A percentile compares a stretch with the other conserved stretches of the same genome.
Evolutionary conservation across 2,888 invertebrate species (phyloP).

Genomic region (Mechanitis mazaeus): DNA sequence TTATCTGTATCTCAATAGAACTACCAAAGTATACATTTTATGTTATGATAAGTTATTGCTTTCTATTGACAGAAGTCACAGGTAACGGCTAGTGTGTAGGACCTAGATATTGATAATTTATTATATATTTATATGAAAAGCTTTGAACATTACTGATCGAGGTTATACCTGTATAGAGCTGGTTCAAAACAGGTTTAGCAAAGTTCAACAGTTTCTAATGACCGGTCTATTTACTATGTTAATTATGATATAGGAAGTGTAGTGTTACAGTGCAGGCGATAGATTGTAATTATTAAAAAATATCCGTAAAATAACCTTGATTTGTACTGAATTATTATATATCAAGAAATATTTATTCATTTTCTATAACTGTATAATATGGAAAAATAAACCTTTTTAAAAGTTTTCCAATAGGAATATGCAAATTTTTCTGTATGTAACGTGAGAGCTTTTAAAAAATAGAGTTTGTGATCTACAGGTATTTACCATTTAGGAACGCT

Average conservation of each 20-base stretch:
- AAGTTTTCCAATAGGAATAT: not conserved
- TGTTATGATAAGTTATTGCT: slow-evolving; percentile 5
- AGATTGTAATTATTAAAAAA: slow-evolving; percentile 5
- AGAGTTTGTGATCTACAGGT: slow-evolving; percentile 9
- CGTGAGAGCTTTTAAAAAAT: too few relatives aligned
- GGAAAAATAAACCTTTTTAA: not conserved
- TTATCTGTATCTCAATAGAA: too few relatives aligned
- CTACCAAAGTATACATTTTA: too few relatives aligned
- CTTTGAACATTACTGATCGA: slow-evolving; percentile 12
- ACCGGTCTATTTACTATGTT: slow-evolving; percentile 27
- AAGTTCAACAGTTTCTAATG: slow-evolving; percentile 28
- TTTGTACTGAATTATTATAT: not conserved
- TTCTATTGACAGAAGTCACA: not conserved
- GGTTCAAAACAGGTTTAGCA: slow-evolving; percentile 19
- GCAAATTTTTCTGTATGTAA: not conserved
- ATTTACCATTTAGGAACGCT: slow-evolving; percentile 10
- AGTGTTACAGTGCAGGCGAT: slow-evolving; percentile 14
- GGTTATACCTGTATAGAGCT: slow-evolving; percentile 16
- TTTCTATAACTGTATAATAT: too few relatives aligned
- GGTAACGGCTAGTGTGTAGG: too few relatives aligned
- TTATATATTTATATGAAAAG: slow-evolving; percentile 10
- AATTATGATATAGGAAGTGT: slow-evolving; percentile 23
- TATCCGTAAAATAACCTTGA: not conserved
- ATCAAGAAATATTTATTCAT: too few relatives aligned
- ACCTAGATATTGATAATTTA: too few relatives aligned